A percentile compares a stretch with the other conserved stretches of the same genome.
Conservation (phyloP, 2,797 vertebrate species). For the Cuculus canorus region DNA sequence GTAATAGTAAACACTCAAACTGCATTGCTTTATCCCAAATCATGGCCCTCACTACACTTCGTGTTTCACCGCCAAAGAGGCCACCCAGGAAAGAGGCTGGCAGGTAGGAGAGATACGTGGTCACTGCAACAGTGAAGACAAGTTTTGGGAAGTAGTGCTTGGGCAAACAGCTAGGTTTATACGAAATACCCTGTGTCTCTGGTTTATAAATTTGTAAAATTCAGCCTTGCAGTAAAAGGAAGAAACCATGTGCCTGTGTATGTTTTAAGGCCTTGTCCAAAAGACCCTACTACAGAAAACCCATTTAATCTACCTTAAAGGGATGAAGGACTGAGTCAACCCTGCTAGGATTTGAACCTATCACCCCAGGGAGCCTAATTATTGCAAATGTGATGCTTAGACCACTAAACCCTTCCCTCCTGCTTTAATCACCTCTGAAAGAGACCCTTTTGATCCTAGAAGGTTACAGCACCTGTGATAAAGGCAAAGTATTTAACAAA, state of each 20-base stretch:
- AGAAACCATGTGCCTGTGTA: neutral
- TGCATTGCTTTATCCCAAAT: neutral
- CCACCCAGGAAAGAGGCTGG: neutral
- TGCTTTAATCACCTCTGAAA: constrained; percentile 63
- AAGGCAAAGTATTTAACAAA: constrained; percentile 62
- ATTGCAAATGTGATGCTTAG: constrained; percentile 55
- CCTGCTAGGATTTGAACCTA: constrained; percentile 57
- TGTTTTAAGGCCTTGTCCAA: constrained; percentile 48
- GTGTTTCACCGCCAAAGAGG: neutral
- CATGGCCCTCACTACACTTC: neutral
- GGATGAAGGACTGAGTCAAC: constrained; percentile 53
- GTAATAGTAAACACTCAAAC: neutral
- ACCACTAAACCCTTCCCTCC: constrained; percentile 31
- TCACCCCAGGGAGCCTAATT: constrained; percentile 67
- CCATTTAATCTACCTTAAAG: constrained; percentile 51
- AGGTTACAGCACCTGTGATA: constrained; percentile 43
- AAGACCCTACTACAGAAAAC: constrained; percentile 24
- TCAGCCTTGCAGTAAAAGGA: neutral
- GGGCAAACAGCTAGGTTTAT: neutral
- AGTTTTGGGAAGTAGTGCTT: neutral
- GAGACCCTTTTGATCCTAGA: constrained; percentile 29
- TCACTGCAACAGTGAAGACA: neutral
- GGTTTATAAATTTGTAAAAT: neutral
- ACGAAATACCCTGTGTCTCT: neutral
- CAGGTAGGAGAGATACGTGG: neutral